Base-by-base conservation (phyloP, 2,797 vertebrate species). In the Sebastes jordani region DNA sequence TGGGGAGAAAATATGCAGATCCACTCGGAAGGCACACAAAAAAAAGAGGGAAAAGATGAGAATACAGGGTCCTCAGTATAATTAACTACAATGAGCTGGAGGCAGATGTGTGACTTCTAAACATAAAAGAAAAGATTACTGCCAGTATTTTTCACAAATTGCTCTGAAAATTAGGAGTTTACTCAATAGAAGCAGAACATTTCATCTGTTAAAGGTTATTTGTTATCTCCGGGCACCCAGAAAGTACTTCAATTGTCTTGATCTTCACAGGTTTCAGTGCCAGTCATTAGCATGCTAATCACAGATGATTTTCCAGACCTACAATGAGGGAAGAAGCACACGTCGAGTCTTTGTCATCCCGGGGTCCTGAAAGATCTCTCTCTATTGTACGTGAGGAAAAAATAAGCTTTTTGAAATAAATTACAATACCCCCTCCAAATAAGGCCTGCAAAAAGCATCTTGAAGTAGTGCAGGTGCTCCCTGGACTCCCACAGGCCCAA, bases 251-350 rank as follows among this genome's bases (percentile, higher is more conserved):
- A 87, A 84, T 92, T 92, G 90, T 89, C 90, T 93, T 90, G 87
- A 91, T 94, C 83, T 91, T 90, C 79, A 80, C 86, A 91, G 86
- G 88, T 89, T 91, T 88, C 78, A 88, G 83, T 90, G 80, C 63
- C 72, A 75, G 73, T 92, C 88, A 93, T 95, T 94, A 93, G 82
- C 85, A 94, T 93, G 88, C 82, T 93, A 93, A 95, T 95, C 89
- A 86, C 80, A 78, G 70, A 86, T 90, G 83, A 91, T 86, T 94
- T 93, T 79, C 36, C 68, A 81, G 75, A 79, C 11, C 30, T 68
- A 76, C 27, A 84, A 56, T 69, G 66, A 85, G 80, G 67, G 76
- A 83, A 80, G 55, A 76, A 70, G 49, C 66, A 76, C 55, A 63
- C 29, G 18, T 46, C 78, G 56, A 70, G 76, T 81, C 78, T 91